Evolutionary conservation across 2,113 vertebrate genomes (phyloP), one percentile per base, ranked within the genome.

Genomic region (Microtus pennsylvanicus): DNA sequence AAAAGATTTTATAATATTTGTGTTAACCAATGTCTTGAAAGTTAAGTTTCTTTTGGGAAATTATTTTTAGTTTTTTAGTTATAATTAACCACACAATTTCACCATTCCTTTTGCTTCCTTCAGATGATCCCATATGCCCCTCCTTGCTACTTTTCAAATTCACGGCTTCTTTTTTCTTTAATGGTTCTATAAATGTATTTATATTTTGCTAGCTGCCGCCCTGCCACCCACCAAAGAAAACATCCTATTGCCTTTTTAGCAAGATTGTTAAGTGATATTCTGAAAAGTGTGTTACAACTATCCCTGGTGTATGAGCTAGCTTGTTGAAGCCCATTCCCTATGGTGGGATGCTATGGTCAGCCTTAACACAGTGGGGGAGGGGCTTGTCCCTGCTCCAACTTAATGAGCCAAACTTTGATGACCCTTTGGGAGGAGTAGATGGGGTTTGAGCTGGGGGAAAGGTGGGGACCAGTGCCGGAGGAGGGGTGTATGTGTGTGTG

Each of bases 101-200:
- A 8, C 14, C n/a, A 8, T 45, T 45, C 1, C 7, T 2, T 85
- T 85, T 45, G 26, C 14, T 63, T 16, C 14, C 7, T 65, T 16
- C 14, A 30, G 0, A 45, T 0, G 9, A 24, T 16, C 12, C n/a
- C 26, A 63, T 65, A 45, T 30, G 38, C 8, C 2, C 1, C 26
- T 45, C 14, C 0, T 5, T 83, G 1, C 6, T 5, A 42, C 8
- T 45, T 85, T 85, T 30, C 38, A 65, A 65, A 21, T 30, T 19
- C 14, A 85, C 30, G 38, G 16, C 26, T 58, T 65, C 58, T 30
- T 65, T 85, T 19, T 45, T 45, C n/a, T 19, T 38, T 85, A 19
- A 63, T 30, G 38, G 2, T 45, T 65, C 45, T 45, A 45, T 65
- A 30, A 7, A 42, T 45, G 61, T 30, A 45, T 45, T 65, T 35